Evolutionary conservation across 2,113 vertebrate species (phyloP).

Genomic region (Panthera leo): DNA sequence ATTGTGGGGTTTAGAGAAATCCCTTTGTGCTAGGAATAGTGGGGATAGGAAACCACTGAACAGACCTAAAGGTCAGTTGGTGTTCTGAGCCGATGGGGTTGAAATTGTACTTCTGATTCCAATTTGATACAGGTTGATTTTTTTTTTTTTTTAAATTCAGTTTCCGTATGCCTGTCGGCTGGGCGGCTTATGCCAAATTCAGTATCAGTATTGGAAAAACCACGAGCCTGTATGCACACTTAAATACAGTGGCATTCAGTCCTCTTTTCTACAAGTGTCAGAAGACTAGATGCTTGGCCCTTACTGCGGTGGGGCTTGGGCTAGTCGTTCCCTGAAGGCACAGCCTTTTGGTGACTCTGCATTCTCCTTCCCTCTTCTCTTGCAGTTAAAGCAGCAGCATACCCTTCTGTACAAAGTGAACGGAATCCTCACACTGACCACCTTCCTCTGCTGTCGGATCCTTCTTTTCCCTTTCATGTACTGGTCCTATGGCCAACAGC

Average conservation of each 20-base stretch:
- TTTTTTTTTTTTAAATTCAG: background rate
- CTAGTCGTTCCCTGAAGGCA: background rate
- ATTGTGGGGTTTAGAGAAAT: background rate
- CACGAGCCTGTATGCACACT: background rate
- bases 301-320: background rate
- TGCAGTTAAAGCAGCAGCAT: constrained; percentile 93
- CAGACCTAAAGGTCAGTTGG: background rate
- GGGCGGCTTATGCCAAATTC: background rate
- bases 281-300: background rate
- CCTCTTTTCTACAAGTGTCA: background rate
- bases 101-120: constrained; percentile 6
- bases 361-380: background rate
- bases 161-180: background rate
- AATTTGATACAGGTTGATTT: background rate
- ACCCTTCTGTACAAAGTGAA: constrained; percentile 95
- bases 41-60: background rate
- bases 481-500: constrained; percentile 90
- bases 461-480: constrained; percentile 99
- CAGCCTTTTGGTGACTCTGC: background rate
- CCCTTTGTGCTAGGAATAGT: background rate
- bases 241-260: background rate
- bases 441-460: constrained; percentile 96
- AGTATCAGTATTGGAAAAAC: background rate
- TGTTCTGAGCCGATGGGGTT: background rate
- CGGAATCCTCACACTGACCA: constrained; percentile 91